phyloP scores from a whole-genome alignment of 1,140 invertebrate genomes.

The Platyscapa corneri region DNA sequence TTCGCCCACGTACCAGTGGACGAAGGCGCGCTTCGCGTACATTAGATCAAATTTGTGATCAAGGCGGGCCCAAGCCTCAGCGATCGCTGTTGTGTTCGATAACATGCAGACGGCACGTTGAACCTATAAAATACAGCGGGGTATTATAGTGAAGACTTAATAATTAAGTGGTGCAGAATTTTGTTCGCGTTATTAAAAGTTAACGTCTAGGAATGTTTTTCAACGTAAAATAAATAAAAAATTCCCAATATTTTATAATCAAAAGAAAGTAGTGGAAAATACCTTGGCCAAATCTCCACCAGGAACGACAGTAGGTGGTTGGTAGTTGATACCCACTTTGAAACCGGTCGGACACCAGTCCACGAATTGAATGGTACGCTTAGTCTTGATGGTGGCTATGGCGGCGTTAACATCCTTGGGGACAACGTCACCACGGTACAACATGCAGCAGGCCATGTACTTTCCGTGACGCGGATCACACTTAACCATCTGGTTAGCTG shows the following conservation, averaged over 20 bases:
- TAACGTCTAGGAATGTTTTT: too few relatives aligned
- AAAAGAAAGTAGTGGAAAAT: too few relatives aligned
- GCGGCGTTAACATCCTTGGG: slow-evolving; percentile 87
- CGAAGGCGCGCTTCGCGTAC: slow-evolving; percentile 87
- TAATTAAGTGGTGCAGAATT: too few relatives aligned
- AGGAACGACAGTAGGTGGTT: slow-evolving; percentile 74
- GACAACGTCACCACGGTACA: slow-evolving; percentile 78
- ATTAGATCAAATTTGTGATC: slow-evolving; percentile 88
- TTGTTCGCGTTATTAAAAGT: too few relatives aligned
- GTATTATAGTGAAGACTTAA: too few relatives aligned
- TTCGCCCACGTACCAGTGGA: slow-evolving; percentile 85
- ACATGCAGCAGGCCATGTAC: slow-evolving; percentile 91
- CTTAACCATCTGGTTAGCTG: slow-evolving; percentile 90
- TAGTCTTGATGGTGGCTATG: slow-evolving; percentile 92
- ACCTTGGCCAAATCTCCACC: slow-evolving; percentile 56
- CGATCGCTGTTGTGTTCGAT: slow-evolving; percentile 86
- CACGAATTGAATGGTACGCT: slow-evolving; percentile 87
- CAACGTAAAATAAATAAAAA: too few relatives aligned
- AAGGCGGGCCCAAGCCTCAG: slow-evolving; percentile 82
- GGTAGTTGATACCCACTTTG: slow-evolving; percentile 80
- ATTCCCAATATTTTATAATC: too few relatives aligned
- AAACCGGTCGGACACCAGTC: slow-evolving; percentile 90
- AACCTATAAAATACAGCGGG: slow-evolving; percentile 36
- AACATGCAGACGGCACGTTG: slow-evolving; percentile 84
- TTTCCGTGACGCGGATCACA: slow-evolving; percentile 87